Conservation (phyloP, 2,888 invertebrate species). For the Hirtodrosophila duncani region DNA sequence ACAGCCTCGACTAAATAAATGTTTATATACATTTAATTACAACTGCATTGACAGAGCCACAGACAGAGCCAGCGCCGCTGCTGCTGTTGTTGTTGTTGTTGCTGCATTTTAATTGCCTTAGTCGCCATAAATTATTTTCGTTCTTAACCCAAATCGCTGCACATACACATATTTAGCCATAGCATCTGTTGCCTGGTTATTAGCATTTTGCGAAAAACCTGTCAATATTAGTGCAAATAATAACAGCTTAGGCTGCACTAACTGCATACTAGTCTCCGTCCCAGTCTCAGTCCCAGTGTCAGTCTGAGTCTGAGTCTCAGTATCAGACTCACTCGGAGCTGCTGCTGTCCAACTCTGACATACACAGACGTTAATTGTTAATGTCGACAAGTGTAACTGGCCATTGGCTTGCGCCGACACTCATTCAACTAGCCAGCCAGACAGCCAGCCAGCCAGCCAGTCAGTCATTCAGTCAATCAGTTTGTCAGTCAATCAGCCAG, state of each 20-base stretch:
- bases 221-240: slow-evolving; percentile 75
- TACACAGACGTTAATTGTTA: slow-evolving; percentile 67
- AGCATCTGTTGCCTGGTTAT: slow-evolving; percentile 51
- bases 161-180: slow-evolving; percentile 17
- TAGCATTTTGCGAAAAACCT: slow-evolving; percentile 68
- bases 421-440: slow-evolving; percentile 22
- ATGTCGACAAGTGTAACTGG: slow-evolving; percentile 59
- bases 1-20: slow-evolving; percentile 50
- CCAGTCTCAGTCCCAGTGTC: slow-evolving; percentile 19
- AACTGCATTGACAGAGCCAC: slow-evolving; percentile 50
- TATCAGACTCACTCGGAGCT: slow-evolving; percentile 23
- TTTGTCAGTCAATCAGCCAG: slow-evolving; percentile 9
- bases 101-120: slow-evolving; percentile 62
- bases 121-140: slow-evolving; percentile 63
- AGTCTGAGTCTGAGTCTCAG: slow-evolving; percentile 16
- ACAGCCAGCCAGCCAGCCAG: slow-evolving; percentile 18
- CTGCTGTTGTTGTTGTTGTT: slow-evolving; percentile 25
- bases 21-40: slow-evolving; percentile 72
- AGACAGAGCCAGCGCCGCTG: slow-evolving; percentile 23
- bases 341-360: not conserved
- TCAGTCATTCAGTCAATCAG: slow-evolving; percentile 17
- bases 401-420: slow-evolving; percentile 21
- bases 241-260: slow-evolving; percentile 59
- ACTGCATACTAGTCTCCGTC: slow-evolving; percentile 28
- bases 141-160: slow-evolving; percentile 75